phyloP scores from a whole-genome alignment of 2,113 vertebrate species.

The Hoplias malabaricus region DNA sequence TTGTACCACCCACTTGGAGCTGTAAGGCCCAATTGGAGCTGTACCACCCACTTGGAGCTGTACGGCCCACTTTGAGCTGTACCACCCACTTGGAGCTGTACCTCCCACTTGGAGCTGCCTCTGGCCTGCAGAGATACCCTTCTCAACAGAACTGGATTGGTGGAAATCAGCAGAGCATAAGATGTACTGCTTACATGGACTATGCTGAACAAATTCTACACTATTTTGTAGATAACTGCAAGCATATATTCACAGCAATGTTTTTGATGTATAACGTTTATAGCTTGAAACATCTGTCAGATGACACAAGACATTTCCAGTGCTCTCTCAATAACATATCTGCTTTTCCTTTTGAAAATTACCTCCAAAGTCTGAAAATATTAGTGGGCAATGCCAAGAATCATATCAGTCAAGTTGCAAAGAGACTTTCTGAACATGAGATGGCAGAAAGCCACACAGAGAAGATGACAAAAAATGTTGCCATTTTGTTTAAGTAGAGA shows the following conservation, averaged over 20 bases:
- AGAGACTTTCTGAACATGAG: not conserved
- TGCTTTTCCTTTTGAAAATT: slow-evolving; percentile 4
- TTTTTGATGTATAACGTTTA: slow-evolving; percentile 3
- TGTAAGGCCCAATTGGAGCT: too few species aligned
- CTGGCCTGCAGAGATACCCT: too few species aligned
- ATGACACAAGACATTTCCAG: slow-evolving; percentile 16
- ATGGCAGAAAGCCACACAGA: not conserved
- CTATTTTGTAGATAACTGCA: not conserved
- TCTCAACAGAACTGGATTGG: not conserved
- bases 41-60: too few species aligned
- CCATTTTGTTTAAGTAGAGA: not conserved
- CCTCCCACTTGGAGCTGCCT: too few species aligned
- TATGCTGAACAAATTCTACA: not conserved
- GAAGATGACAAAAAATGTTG: not conserved
- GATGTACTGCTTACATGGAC: not conserved
- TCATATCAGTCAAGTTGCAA: too few species aligned
- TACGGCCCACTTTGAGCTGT: too few species aligned
- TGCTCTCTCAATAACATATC: slow-evolving; percentile 14
- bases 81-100: too few species aligned
- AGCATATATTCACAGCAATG: not conserved
- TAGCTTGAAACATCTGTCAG: slow-evolving; percentile 18
- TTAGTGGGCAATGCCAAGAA: not conserved
- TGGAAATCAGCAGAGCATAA: slow-evolving; percentile 1
- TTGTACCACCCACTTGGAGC: too few species aligned
- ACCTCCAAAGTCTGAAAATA: not conserved